phyloP scores from a whole-genome alignment of 2,888 invertebrate genomes.

The Sphaeridia pumilis region DNA sequence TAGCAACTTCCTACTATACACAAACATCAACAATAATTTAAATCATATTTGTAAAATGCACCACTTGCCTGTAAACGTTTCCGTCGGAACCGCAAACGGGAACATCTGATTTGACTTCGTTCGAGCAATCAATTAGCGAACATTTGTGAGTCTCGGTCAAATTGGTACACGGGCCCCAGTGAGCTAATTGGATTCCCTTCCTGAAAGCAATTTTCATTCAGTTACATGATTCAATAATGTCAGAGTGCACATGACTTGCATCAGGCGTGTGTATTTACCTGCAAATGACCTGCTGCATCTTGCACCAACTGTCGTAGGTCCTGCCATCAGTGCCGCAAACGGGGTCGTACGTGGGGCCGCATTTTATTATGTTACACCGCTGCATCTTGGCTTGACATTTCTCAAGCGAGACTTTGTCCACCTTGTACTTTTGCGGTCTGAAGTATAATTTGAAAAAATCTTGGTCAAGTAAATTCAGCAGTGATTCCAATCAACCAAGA shows the following conservation, averaged over 20 bases:
- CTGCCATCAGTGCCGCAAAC: constrained; percentile 83
- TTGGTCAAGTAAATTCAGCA: background rate
- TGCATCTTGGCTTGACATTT: constrained; percentile 62
- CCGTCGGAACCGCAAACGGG: constrained; percentile 85
- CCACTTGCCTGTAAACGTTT: constrained; percentile 63
- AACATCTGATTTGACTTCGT: constrained; percentile 48
- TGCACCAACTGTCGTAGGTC: constrained; percentile 71
- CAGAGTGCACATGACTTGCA: too few species aligned
- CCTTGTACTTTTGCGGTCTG: constrained; percentile 36
- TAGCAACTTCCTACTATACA: background rate
- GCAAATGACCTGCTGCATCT: constrained; percentile 70
- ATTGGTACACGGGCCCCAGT: constrained; percentile 72
- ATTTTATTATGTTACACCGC: constrained; percentile 60
- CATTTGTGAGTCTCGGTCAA: constrained; percentile 55
- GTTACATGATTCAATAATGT: too few species aligned
- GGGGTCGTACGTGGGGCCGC: constrained; percentile 43
- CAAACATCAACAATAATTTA: background rate
- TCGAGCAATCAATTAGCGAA: constrained; percentile 47
- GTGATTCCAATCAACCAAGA: background rate
- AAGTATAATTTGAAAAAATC: constrained; percentile 5
- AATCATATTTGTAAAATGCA: constrained; percentile 3
- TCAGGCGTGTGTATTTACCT: constrained; percentile 58
- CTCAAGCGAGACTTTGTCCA: constrained; percentile 57
- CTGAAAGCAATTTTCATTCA: constrained; percentile 48
- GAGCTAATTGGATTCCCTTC: constrained; percentile 73